Percentiles rank a stretch among this genome's conserved stretches.
phyloP scores from a whole-genome alignment of 2,113 vertebrate genomes.

The Podarcis raffonei region DNA sequence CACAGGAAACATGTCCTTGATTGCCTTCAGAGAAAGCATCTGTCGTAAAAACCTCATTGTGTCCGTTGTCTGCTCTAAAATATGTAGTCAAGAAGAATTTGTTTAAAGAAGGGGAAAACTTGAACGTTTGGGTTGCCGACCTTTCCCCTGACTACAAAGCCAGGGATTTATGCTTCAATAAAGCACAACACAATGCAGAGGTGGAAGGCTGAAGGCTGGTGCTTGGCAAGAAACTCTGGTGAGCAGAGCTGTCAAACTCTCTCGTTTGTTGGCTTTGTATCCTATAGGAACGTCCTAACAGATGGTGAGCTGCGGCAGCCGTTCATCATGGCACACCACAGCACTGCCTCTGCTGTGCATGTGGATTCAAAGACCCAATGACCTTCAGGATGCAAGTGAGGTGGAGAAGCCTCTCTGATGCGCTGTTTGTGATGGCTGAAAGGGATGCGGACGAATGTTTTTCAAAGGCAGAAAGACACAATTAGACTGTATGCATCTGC shows the following conservation, averaged over 20 bases:
- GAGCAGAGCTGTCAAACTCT: background rate
- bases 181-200: background rate
- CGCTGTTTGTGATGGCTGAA: background rate
- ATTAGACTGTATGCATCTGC: background rate
- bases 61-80: background rate
- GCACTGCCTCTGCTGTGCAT: background rate
- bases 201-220: background rate
- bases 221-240: background rate
- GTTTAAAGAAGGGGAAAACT: background rate
- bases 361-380: background rate
- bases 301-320: background rate
- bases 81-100: background rate
- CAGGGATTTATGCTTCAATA: constrained; percentile 9
- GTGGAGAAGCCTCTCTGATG: background rate
- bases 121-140: background rate
- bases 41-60: background rate
- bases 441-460: background rate
- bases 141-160: background rate
- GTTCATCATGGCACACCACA: background rate
- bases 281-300: background rate
- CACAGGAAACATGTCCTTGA: background rate
- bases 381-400: background rate
- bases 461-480: background rate
- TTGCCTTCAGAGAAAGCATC: background rate
- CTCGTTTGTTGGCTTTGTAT: background rate